Percentiles rank a stretch among this genome's conserved stretches.
Evolutionary conservation across 2,797 vertebrate genomes (phyloP).

Genomic region (Naso thynnoides): DNA sequence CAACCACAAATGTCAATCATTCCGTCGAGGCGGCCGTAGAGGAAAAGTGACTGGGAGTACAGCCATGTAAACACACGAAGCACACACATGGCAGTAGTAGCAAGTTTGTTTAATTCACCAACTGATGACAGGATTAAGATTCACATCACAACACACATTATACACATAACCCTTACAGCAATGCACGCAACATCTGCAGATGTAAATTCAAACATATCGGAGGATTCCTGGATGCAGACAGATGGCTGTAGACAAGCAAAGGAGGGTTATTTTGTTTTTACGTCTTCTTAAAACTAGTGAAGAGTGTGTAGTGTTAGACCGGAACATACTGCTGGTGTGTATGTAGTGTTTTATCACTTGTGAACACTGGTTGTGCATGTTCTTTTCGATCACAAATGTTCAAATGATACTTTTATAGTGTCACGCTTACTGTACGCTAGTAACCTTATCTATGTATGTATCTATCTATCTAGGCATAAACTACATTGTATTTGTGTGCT

Average conservation of each 20-base stretch:
- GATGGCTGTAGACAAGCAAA: conserved; percentile 2
- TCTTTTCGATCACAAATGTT: conserved; percentile 32
- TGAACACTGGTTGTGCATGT: conserved; percentile 33
- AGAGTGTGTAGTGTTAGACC: conserved; percentile 31
- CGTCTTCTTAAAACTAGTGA: conserved; percentile 6
- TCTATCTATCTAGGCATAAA: conserved; percentile 4
- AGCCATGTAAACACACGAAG: background rate
- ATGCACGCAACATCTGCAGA: conserved; percentile 34
- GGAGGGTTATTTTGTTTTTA: background rate
- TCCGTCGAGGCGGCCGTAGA: too few relatives aligned
- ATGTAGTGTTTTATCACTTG: conserved; percentile 30
- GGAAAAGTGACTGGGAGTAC: background rate
- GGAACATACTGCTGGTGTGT: conserved; percentile 52
- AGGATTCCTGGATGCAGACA: background rate
- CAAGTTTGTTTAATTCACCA: conserved; percentile 72
- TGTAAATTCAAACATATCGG: background rate
- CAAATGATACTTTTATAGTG: conserved; percentile 3
- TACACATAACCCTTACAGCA: conserved; percentile 66
- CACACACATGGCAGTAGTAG: conserved; percentile 30
- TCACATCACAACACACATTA: conserved; percentile 71
- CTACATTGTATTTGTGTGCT: conserved; percentile 15
- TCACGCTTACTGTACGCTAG: conserved; percentile 9
- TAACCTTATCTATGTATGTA: conserved; percentile 5
- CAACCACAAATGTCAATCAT: too few relatives aligned
- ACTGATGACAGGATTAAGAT: conserved; percentile 50